A percentile compares a stretch with the other conserved stretches of the same genome.
Evolutionary conservation across 2,113 vertebrate genomes (phyloP).

Genomic region (Phylloscopus whistleri): DNA sequence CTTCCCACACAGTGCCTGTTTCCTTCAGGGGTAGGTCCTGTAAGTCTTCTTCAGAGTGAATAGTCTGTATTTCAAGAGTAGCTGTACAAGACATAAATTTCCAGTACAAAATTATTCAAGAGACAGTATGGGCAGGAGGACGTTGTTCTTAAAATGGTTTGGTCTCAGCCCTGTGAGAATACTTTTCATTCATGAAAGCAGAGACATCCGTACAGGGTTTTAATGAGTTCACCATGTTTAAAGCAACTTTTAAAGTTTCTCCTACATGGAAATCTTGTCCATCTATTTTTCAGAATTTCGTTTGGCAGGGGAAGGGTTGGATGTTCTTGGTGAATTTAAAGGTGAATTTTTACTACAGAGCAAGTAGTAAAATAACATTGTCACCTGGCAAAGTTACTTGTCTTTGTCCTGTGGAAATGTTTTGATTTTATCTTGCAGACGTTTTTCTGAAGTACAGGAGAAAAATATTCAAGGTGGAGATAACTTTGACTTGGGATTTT

Average conservation of each 20-base stretch:
- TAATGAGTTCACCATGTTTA: neutral
- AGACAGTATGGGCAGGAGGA: neutral
- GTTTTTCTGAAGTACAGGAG: neutral
- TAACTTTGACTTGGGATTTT: neutral
- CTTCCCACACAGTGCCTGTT: accelerated
- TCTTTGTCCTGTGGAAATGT: neutral
- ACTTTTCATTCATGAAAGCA: neutral
- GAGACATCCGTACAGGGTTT: neutral
- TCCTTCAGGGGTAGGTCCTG: neutral
- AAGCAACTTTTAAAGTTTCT: neutral
- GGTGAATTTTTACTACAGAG: neutral
- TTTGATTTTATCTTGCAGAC: neutral
- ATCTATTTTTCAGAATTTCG: neutral
- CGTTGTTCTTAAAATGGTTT: neutral
- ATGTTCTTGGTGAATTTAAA: neutral
- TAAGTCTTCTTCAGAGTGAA: neutral
- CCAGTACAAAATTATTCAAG: neutral
- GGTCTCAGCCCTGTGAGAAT: neutral
- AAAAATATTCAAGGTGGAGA: neutral
- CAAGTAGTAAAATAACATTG: neutral
- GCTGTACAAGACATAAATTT: neutral
- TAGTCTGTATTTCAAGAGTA: neutral
- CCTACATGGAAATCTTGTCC: neutral
- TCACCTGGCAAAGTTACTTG: neutral
- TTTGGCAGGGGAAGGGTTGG: too few relatives aligned